Evolutionary conservation across 1,140 invertebrate genomes (phyloP).

Genomic region (Drosophila pallidifrons): DNA sequence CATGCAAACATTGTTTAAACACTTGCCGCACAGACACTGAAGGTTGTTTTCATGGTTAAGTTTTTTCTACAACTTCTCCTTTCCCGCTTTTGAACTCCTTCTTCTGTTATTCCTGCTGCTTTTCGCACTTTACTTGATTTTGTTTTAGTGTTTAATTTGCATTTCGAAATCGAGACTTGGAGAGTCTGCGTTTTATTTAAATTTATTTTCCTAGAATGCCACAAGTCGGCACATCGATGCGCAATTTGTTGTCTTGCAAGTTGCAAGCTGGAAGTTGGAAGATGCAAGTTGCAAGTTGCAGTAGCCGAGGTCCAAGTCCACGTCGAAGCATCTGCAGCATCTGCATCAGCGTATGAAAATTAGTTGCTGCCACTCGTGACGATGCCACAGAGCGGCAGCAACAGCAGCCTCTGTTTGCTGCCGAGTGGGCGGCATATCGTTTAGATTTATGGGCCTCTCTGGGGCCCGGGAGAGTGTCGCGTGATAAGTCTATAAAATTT

Average conservation of each 20-base stretch:
- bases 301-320: conserved; percentile 38
- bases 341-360: conserved; percentile 77
- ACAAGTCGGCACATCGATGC: conserved; percentile 79
- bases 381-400: conserved; percentile 45
- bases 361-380: conserved; percentile 83
- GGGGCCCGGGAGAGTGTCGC: conserved; percentile 58
- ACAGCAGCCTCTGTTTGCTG: conserved; percentile 11
- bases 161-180: conserved; percentile 55
- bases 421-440: conserved; percentile 72
- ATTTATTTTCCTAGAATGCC: conserved; percentile 83
- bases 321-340: conserved; percentile 23
- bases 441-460: conserved; percentile 71
- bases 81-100: too few species aligned
- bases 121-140: conserved; percentile 55
- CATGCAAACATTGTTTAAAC: conserved; percentile 81
- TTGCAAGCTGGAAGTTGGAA: conserved; percentile 39
- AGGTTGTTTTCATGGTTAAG: too few species aligned
- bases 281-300: conserved; percentile 18
- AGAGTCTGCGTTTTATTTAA: conserved; percentile 72
- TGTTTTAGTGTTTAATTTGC: conserved; percentile 72
- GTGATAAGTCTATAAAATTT: conserved; percentile 83
- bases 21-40: conserved; percentile 58
- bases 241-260: conserved; percentile 71
- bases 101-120: neutral
- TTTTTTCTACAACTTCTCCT: neutral